Evolutionary conservation across 2,888 invertebrate genomes (phyloP).

Genomic region (Eupeodes luniger): DNA sequence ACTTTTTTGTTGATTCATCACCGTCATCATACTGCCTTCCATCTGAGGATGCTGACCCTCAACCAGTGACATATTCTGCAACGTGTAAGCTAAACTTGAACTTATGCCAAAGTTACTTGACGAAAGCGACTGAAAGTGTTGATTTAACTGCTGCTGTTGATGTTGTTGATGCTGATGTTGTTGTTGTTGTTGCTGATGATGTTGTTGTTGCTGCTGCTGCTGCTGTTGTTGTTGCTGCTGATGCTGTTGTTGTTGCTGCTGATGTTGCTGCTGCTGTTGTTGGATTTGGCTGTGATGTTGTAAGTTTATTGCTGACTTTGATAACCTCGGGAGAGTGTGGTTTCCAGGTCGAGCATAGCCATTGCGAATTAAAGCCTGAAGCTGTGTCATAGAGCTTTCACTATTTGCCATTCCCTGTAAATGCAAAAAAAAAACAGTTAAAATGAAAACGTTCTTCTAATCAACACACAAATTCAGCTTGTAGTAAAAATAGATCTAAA

Average conservation of each 20-base stretch:
- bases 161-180: constrained; percentile 80
- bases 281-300: constrained; percentile 80
- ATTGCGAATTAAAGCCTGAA: constrained; percentile 83
- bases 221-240: constrained; percentile 73
- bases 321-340: constrained; percentile 81
- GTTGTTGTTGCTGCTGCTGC: constrained; percentile 77
- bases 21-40: constrained; percentile 77
- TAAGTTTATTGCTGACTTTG: constrained; percentile 81
- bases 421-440: not conserved
- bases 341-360: constrained; percentile 82
- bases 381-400: constrained; percentile 81
- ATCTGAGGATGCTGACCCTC: constrained; percentile 77
- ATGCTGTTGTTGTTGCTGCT: constrained; percentile 37
- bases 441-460: not conserved
- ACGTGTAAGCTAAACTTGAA: constrained; percentile 78
- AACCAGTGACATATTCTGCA: constrained; percentile 82
- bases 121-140: constrained; percentile 80
- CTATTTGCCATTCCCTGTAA: constrained; percentile 80
- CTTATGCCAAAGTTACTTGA: constrained; percentile 79
- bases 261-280: constrained; percentile 75
- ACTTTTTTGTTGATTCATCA: constrained; percentile 81
- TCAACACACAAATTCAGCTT: too few species aligned
- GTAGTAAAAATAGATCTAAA: too few species aligned
- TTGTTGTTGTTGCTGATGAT: constrained; percentile 76
- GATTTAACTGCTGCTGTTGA: constrained; percentile 79